phyloP scores from a whole-genome alignment of 2,113 vertebrate genomes.

The Okapia johnstoni region DNA sequence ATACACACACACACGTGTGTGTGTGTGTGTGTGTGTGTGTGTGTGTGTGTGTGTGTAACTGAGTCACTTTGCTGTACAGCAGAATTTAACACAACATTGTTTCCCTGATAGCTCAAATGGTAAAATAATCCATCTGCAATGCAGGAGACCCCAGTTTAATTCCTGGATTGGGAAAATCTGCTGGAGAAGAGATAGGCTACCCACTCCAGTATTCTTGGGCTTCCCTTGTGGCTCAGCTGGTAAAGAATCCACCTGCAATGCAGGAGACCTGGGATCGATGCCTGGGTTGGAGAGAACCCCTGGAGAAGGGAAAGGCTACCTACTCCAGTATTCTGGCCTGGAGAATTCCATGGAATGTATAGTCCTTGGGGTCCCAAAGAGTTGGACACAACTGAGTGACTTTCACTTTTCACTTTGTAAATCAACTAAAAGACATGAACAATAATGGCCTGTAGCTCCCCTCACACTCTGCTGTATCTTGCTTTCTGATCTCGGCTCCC shows the following conservation, averaged over 20 bases:
- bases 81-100: background rate
- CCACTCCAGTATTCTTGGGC: background rate
- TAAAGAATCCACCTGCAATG: background rate
- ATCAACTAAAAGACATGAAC: background rate
- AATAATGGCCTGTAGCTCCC: background rate
- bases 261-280: background rate
- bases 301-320: background rate
- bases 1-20: accelerated
- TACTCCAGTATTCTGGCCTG: background rate
- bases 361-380: background rate
- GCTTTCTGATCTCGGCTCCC: too few species aligned
- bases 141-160: background rate
- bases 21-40: accelerated
- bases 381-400: background rate
- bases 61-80: background rate
- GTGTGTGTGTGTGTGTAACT: background rate
- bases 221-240: background rate
- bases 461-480: too few species aligned
- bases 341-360: background rate
- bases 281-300: background rate
- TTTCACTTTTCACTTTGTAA: background rate
- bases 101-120: background rate
- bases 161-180: background rate
- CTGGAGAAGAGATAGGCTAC: background rate
- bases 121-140: background rate